Base-by-base conservation (phyloP, 2,797 vertebrate genomes). In the Rhinophrynus dorsalis region DNA sequence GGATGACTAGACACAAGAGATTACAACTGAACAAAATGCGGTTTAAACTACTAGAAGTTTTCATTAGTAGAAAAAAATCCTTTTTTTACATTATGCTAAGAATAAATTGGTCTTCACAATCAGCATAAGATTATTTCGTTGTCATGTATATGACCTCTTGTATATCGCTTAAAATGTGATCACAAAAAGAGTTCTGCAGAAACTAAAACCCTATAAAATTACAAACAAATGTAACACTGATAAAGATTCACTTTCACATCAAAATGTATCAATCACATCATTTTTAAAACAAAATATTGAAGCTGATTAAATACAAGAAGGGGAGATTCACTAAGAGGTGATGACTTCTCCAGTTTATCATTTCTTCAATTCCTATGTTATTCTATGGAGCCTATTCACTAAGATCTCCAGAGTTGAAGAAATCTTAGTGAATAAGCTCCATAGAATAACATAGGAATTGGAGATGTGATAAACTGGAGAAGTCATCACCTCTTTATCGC, bases 21-120 rank as follows among this genome's bases (percentile, higher is more conserved):
- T 59, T 59, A 59, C 32, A 73, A 45, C 21, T 65, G 61, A 52
- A 21, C 60, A 72, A 72, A 71, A 40, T 32, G 27, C 23, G 44
- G 35, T 51, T 65, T 73, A 57, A 66, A 66, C 44, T 2, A 40
- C 52, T 64, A 26, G 52, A 58, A 57, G 23, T 50, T 65, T 50
- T 47, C 30, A 58, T 51, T 64, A 32, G 56, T 35, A 32, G 12
- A 38, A 63, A 48, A 45, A 50, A 32, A 42, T 24, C 6, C 45
- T 7, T 48, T 3, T 51, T 24, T n/a, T n/a, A 3, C 29, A n/a
- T 51, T 51, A n/a, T 51, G 23, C 12, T n/a, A 51, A 29, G 24
- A 51, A 12, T 23, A 26, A 6, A 10, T 11, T 51, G 23, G 29
- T 29, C 47, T 27, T 27, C 23, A 51, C 11, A 51, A 29, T 45